phyloP scores from a whole-genome alignment of 2,797 vertebrate genomes.

The Chiroxiphia lanceolata region DNA sequence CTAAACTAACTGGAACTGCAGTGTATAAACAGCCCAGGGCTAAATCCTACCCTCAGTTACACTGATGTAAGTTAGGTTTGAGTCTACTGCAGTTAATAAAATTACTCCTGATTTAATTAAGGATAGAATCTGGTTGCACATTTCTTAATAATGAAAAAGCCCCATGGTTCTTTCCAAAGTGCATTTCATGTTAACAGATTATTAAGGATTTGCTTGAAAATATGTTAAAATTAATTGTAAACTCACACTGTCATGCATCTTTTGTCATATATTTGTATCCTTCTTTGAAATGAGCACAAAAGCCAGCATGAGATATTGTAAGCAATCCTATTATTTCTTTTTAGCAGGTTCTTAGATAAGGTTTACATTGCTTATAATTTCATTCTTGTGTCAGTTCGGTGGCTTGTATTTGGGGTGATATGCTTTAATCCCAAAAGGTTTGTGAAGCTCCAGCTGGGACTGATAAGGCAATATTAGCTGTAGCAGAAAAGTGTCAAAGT shows the following conservation, averaged over 20 bases:
- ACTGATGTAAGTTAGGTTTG: constrained; percentile 51
- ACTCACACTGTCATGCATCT: constrained; percentile 7
- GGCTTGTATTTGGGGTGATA: background rate
- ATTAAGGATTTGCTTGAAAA: constrained; percentile 43
- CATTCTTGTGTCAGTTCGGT: background rate
- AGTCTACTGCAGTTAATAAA: constrained; percentile 58
- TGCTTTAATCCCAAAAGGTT: constrained; percentile 7
- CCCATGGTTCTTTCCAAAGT: constrained; percentile 61
- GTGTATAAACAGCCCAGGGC: constrained; percentile 35
- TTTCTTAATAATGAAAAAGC: constrained; percentile 64
- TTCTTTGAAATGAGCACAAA: constrained; percentile 13
- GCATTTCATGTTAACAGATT: constrained; percentile 41
- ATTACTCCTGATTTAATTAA: constrained; percentile 66
- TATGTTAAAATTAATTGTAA: background rate
- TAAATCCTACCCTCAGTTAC: constrained; percentile 50
- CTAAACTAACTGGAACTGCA: constrained; percentile 60
- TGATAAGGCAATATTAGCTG: background rate
- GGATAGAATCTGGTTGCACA: constrained; percentile 49
- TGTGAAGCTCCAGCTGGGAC: constrained; percentile 5
- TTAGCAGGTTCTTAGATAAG: constrained; percentile 32
- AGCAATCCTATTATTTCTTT: constrained; percentile 19
- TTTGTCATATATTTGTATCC: constrained; percentile 16
- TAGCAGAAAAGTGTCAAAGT: background rate
- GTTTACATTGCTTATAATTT: background rate
- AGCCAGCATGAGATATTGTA: background rate